Percentiles rank a stretch among this genome's conserved stretches.
These are phyloP conservation scores for Meda fulgida DNA, from an alignment of 2,797 vertebrate genomes.

Conservation along the genomic window DNA sequence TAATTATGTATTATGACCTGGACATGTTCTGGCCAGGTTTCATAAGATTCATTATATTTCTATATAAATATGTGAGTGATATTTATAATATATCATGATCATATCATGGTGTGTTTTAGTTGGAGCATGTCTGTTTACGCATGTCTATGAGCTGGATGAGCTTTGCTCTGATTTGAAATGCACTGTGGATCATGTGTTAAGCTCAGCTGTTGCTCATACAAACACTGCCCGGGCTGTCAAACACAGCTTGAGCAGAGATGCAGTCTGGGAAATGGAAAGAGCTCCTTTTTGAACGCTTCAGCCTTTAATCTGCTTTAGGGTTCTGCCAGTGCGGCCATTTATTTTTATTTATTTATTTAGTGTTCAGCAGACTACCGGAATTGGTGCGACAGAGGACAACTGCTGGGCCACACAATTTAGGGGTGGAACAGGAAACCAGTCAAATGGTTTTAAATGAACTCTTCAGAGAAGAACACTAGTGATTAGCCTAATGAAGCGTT, in stretches of 20 bases:
- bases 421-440: constrained; percentile 3
- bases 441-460: constrained; percentile 24
- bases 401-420: constrained; percentile 29
- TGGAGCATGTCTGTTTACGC: background rate
- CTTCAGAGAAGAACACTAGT: constrained; percentile 11
- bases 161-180: constrained; percentile 25
- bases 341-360: constrained; percentile 64
- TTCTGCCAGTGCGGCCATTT: constrained; percentile 67
- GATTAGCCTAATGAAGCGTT: background rate
- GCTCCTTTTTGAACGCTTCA: constrained; percentile 73
- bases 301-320: constrained; percentile 83
- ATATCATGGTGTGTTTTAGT: constrained; percentile 11
- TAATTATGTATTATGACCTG: background rate
- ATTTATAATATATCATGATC: background rate
- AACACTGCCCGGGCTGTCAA: background rate
- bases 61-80: background rate
- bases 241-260: constrained; percentile 50
- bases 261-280: constrained; percentile 73
- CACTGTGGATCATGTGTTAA: constrained; percentile 31
- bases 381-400: constrained; percentile 55
- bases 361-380: constrained; percentile 71
- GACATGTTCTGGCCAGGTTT: background rate
- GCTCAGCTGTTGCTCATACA: constrained; percentile 31
- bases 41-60: background rate
- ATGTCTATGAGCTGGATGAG: constrained; percentile 26